Evolutionary conservation across 1,140 invertebrate genomes (phyloP).

Genomic region (Papilio xuthus): DNA sequence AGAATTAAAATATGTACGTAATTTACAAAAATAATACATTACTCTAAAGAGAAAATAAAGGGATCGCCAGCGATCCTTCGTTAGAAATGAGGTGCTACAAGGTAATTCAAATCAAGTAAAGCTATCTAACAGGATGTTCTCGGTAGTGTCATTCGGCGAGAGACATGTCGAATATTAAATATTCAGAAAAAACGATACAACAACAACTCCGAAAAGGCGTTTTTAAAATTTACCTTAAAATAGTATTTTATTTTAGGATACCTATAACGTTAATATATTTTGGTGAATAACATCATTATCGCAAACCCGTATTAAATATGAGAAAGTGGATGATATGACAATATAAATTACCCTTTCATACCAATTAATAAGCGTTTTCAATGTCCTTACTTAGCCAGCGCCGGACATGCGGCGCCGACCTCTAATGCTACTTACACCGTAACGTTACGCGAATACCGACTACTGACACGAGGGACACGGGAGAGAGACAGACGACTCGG

Average conservation of each 20-base stretch:
- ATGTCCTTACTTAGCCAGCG: slow-evolving; percentile 77
- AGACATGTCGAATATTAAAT: slow-evolving; percentile 72
- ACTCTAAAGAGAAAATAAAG: slow-evolving; percentile 74
- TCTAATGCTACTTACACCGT: slow-evolving; percentile 78
- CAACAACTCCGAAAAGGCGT: slow-evolving; percentile 76
- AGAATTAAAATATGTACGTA: slow-evolving; percentile 62
- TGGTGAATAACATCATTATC: slow-evolving; percentile 81
- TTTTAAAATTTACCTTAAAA: slow-evolving; percentile 78
- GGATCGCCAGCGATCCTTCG: slow-evolving; percentile 78
- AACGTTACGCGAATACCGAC: slow-evolving; percentile 75
- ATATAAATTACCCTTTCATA: slow-evolving; percentile 82
- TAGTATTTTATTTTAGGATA: slow-evolving; percentile 76
- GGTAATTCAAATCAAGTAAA: slow-evolving; percentile 73
- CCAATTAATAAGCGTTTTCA: slow-evolving; percentile 82
- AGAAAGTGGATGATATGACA: slow-evolving; percentile 81
- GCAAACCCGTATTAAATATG: slow-evolving; percentile 81
- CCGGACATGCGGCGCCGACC: slow-evolving; percentile 67
- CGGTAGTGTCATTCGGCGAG: slow-evolving; percentile 59
- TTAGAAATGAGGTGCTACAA: slow-evolving; percentile 75
- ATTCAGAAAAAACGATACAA: slow-evolving; percentile 76
- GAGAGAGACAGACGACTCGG: slow-evolving; percentile 68
- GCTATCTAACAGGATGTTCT: slow-evolving; percentile 69
- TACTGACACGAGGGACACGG: slow-evolving; percentile 63
- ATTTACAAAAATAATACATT: slow-evolving; percentile 76
- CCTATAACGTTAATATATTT: slow-evolving; percentile 78